phyloP scores from a whole-genome alignment of 1,140 invertebrate genomes.

The Dinoponera quadriceps region DNA sequence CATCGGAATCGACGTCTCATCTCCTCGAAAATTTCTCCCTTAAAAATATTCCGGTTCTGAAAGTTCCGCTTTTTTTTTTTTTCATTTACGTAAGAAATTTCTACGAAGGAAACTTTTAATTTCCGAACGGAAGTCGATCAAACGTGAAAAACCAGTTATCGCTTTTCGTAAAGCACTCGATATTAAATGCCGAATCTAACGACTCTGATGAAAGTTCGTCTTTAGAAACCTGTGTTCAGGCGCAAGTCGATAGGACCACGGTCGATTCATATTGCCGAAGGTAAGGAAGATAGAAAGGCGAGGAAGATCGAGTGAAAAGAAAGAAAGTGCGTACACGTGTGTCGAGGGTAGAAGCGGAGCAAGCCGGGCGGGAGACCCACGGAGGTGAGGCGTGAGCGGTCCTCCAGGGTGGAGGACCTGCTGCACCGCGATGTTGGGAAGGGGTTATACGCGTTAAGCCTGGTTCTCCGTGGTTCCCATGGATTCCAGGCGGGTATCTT shows the following conservation, averaged over 20 bases:
- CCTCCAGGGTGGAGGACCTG: slow-evolving; percentile 17
- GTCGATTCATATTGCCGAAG: background rate
- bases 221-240: too few species aligned
- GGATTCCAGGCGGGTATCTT: slow-evolving; percentile 85
- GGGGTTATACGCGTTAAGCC: slow-evolving; percentile 82
- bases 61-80: too few species aligned
- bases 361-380: slow-evolving; percentile 4
- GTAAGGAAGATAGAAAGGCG: background rate
- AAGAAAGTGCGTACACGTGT: slow-evolving; percentile 25
- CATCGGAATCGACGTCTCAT: background rate
- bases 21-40: too few species aligned
- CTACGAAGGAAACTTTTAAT: too few species aligned
- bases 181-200: too few species aligned
- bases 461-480: slow-evolving; percentile 84
- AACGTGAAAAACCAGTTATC: too few species aligned
- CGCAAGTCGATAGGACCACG: background rate
- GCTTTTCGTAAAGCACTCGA: too few species aligned
- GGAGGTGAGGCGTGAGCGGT: slow-evolving; percentile 13
- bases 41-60: too few species aligned
- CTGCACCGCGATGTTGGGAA: slow-evolving; percentile 66
- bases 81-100: too few species aligned
- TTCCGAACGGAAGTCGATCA: too few species aligned
- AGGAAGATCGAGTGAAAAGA: background rate
- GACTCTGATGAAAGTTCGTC: too few species aligned
- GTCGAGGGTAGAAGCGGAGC: slow-evolving; percentile 45